These are phyloP conservation scores for Danio aesculapii DNA, from an alignment of 2,797 vertebrate genomes.

Conservation along the genomic window DNA sequence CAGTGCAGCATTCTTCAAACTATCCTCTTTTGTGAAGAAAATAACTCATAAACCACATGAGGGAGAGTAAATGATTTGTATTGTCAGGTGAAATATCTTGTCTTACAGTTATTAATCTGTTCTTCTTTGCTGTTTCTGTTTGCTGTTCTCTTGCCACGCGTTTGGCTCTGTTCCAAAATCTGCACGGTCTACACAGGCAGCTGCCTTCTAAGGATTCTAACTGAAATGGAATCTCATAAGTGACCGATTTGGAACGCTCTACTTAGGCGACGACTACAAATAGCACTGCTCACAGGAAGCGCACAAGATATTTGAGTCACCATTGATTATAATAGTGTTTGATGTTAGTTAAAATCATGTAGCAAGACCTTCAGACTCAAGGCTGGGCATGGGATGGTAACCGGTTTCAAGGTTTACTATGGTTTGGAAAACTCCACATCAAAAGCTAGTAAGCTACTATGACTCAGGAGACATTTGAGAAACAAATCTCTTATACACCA, in stretches of 20 bases:
- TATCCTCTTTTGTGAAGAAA: no score
- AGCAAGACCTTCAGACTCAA: no score
- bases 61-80: no score
- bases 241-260: slow-evolving; percentile 32
- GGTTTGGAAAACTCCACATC: no score
- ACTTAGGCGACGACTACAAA: neutral
- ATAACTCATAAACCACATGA: no score
- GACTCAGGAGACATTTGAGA: no score
- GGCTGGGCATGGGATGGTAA: no score
- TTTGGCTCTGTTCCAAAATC: neutral
- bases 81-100: no score
- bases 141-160: neutral
- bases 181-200: slow-evolving; percentile 2
- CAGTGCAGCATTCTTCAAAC: no score
- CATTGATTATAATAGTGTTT: neutral
- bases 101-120: slow-evolving; percentile 4
- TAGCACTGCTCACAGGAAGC: slow-evolving; percentile 1
- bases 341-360: neutral
- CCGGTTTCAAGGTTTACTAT: no score
- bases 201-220: slow-evolving; percentile 20
- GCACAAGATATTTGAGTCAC: slow-evolving; percentile 9
- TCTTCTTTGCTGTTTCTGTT: neutral
- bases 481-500: no score
- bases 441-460: no score
- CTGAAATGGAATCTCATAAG: slow-evolving; percentile 23